phyloP scores from a whole-genome alignment of 2,113 vertebrate genomes.

The Pomatorhinus ruficollis region DNA sequence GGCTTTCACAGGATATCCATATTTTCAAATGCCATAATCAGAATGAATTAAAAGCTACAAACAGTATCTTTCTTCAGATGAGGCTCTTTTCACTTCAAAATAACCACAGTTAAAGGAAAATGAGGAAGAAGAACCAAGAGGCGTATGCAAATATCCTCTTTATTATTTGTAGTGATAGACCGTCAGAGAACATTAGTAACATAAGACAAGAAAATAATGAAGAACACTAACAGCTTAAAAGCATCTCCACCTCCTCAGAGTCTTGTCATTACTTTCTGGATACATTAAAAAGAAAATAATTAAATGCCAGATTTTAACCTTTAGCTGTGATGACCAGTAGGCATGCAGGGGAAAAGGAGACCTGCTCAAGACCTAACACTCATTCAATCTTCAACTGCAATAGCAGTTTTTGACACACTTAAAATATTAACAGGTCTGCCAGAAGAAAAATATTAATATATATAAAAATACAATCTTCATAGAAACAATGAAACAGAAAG shows the following conservation, averaged over 20 bases:
- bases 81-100: neutral
- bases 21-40: neutral
- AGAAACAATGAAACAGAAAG: neutral
- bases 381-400: accelerated
- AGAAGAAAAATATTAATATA: neutral
- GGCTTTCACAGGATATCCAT: accelerated
- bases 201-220: neutral
- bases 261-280: neutral
- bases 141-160: accelerated
- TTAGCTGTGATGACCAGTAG: neutral
- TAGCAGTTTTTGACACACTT: neutral
- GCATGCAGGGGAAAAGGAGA: neutral
- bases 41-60: neutral
- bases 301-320: neutral
- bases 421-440: neutral
- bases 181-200: neutral
- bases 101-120: neutral
- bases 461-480: neutral
- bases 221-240: neutral
- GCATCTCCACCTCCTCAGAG: neutral
- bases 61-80: neutral
- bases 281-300: neutral
- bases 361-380: neutral
- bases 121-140: neutral
- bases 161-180: neutral